Conservation (phyloP, 2,797 vertebrate species). For the Phalloptychus januarius region DNA sequence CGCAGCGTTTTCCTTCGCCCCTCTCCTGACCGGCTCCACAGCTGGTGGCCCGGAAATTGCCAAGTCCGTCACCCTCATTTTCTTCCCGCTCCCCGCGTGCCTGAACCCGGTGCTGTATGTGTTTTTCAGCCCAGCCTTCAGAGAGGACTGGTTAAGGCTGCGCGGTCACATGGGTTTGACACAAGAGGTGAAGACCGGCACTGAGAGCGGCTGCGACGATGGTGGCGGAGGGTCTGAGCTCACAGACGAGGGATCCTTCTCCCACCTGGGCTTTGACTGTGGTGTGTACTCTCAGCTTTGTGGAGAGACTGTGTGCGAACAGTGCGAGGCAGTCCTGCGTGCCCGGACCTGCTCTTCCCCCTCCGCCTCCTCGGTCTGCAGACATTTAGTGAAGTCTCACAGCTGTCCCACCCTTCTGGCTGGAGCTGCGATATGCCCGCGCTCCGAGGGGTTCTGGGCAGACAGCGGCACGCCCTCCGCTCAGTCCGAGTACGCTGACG, state of each 20-base stretch:
- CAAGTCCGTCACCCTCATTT: slow-evolving; percentile 95
- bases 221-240: slow-evolving; percentile 66
- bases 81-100: slow-evolving; percentile 94
- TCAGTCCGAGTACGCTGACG: slow-evolving; percentile 93
- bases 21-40: slow-evolving; percentile 83
- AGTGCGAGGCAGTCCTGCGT: slow-evolving; percentile 87
- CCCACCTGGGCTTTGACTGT: slow-evolving; percentile 88
- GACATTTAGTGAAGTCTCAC: slow-evolving; percentile 95
- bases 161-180: slow-evolving; percentile 64
- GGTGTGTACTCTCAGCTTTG: slow-evolving; percentile 88
- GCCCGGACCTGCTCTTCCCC: slow-evolving; percentile 83
- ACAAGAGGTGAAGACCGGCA: slow-evolving; percentile 49
- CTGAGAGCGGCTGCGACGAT: slow-evolving; percentile 64
- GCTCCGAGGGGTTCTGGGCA: slow-evolving; percentile 88
- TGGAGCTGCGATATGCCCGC: slow-evolving; percentile 76
- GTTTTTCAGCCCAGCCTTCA: slow-evolving; percentile 96
- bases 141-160: slow-evolving; percentile 93
- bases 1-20: slow-evolving; percentile 95
- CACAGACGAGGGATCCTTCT: slow-evolving; percentile 76
- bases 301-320: slow-evolving; percentile 87
- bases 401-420: slow-evolving; percentile 89
- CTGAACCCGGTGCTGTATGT: slow-evolving; percentile 95
- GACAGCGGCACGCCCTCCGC: slow-evolving; percentile 90
- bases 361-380: slow-evolving; percentile 84
- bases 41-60: slow-evolving; percentile 93